Evolutionary conservation across 2,797 vertebrate genomes (phyloP).

Genomic region (Rhinatrema bivittatum): DNA sequence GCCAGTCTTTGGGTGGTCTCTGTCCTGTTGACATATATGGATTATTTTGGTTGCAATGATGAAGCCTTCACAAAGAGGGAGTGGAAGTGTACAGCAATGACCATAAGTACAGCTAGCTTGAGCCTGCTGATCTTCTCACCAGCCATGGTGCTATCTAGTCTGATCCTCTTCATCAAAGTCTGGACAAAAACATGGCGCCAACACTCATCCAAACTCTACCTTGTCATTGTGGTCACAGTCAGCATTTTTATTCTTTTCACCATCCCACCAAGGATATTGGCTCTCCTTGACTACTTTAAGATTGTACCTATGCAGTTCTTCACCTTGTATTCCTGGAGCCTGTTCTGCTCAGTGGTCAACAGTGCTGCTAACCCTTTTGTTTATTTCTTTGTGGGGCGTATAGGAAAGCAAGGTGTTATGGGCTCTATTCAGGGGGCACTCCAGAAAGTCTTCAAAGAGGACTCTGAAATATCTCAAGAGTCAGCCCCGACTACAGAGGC

Average conservation of each 20-base stretch:
- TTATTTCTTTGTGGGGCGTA: constrained; percentile 35
- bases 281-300: constrained; percentile 19
- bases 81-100: neutral
- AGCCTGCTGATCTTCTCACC: constrained; percentile 26
- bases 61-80: neutral
- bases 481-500: no score
- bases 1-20: constrained; percentile 8
- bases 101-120: neutral
- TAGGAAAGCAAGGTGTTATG: neutral
- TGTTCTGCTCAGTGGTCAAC: constrained; percentile 15
- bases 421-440: constrained; percentile 17
- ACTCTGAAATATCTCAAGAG: no score
- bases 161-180: constrained; percentile 36
- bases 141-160: constrained; percentile 17
- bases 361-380: constrained; percentile 33
- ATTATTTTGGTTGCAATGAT: neutral
- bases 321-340: constrained; percentile 42
- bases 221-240: constrained; percentile 21
- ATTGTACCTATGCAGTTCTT: constrained; percentile 42
- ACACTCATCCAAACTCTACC: neutral
- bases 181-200: constrained; percentile 1
- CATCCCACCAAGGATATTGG: constrained; percentile 15
- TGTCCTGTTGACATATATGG: neutral
- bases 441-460: constrained; percentile 26
- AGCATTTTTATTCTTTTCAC: constrained; percentile 27